These are phyloP conservation scores for Campopleginae sp. DNA, from an alignment of 2,888 invertebrate species.

Conservation along the genomic window DNA sequence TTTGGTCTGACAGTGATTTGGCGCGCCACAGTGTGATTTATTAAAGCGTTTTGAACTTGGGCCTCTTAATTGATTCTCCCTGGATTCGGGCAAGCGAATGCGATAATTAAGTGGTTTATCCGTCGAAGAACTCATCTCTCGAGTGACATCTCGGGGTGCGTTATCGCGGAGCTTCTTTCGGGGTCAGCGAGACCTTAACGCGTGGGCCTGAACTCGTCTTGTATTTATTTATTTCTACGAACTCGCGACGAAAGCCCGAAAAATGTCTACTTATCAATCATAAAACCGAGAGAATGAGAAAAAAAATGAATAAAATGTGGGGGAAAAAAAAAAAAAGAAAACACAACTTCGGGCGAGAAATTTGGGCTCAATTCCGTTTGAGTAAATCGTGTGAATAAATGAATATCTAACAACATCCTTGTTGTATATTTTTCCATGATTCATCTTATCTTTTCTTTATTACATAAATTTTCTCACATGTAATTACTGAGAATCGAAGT, in stretches of 20 bases:
- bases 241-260: conserved; percentile 13
- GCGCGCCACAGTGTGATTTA: conserved; percentile 58
- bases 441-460: background rate
- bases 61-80: conserved; percentile 73
- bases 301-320: background rate
- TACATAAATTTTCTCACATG: background rate
- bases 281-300: background rate
- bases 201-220: conserved; percentile 31
- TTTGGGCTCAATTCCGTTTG: conserved; percentile 8
- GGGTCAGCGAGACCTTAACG: conserved; percentile 60
- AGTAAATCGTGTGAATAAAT: background rate
- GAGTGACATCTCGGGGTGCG: conserved; percentile 45
- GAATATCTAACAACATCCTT: background rate
- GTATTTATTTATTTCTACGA: background rate
- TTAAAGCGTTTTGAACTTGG: conserved; percentile 70
- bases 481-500: background rate
- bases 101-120: conserved; percentile 69
- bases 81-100: conserved; percentile 66
- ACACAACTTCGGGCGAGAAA: background rate
- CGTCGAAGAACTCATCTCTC: conserved; percentile 23
- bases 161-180: conserved; percentile 36
- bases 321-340: background rate
- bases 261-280: conserved; percentile 33
- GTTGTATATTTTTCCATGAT: background rate
- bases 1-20: conserved; percentile 37